Percentiles rank a stretch among this genome's conserved stretches.
Evolutionary conservation across 2,888 invertebrate genomes (phyloP).

Genomic region (Napeogenes sylphis): DNA sequence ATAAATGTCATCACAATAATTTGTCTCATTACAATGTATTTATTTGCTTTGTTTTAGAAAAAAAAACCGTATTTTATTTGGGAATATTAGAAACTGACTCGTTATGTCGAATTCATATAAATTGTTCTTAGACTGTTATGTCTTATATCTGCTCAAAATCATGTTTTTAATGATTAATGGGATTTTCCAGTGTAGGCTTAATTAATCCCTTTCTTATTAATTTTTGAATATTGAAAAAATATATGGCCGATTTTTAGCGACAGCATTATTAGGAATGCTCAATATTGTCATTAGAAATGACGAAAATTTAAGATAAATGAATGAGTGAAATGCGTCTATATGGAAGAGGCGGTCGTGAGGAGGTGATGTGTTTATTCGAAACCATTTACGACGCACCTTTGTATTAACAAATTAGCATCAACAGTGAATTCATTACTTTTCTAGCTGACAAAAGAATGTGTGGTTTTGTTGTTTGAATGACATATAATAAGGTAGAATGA

Average conservation of each 20-base stretch:
- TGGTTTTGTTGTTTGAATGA: too few species aligned
- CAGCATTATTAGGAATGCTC: constrained; percentile 70
- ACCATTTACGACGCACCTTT: constrained; percentile 70
- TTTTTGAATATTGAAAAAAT: constrained; percentile 71
- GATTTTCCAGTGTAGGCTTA: background rate
- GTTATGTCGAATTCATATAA: too few species aligned
- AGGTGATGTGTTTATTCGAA: constrained; percentile 74
- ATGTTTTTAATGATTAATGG: too few species aligned
- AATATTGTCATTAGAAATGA: constrained; percentile 72
- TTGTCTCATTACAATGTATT: too few species aligned
- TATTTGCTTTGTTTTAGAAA: too few species aligned
- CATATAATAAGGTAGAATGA: too few species aligned
- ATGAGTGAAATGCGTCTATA: constrained; percentile 72
- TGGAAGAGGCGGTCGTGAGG: constrained; percentile 70
- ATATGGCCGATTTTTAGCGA: constrained; percentile 68
- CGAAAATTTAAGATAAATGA: constrained; percentile 75
- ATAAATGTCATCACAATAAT: too few species aligned
- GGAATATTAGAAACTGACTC: too few species aligned
- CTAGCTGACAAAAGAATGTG: background rate
- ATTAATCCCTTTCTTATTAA: constrained; percentile 68
- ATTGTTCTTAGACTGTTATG: background rate
- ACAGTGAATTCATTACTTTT: constrained; percentile 32
- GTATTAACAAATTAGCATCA: constrained; percentile 65
- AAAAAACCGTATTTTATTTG: too few species aligned
- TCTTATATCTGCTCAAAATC: too few species aligned